These are phyloP conservation scores for Meloidogyne floridensis DNA, from an alignment of 1,140 invertebrate species.

Conservation along the genomic window DNA sequence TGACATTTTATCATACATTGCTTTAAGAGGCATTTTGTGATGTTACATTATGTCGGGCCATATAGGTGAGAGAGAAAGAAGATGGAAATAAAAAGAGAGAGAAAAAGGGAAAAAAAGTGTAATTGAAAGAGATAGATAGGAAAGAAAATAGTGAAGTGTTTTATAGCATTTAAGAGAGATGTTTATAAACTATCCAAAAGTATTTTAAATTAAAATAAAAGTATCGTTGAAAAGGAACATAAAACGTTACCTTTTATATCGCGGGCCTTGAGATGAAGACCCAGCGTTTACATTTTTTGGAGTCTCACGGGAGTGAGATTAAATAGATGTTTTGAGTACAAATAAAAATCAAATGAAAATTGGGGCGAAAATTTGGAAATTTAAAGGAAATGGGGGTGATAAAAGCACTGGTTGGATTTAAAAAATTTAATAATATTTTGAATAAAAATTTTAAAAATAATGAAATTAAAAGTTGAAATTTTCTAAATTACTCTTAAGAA, in stretches of 20 bases:
- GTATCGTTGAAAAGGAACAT: background rate
- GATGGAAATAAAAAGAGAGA: background rate
- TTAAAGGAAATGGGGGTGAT: too few species aligned
- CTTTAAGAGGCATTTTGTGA: background rate
- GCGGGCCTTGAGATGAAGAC: constrained; percentile 7
- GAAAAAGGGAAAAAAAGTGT: background rate
- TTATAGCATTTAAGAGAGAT: background rate
- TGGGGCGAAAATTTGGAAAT: too few species aligned
- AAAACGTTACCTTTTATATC: background rate
- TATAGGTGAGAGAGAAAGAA: background rate
- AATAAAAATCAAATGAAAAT: background rate
- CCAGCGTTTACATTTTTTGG: constrained; percentile 5
- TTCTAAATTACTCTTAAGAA: too few species aligned
- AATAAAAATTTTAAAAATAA: too few species aligned
- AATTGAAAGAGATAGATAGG: background rate
- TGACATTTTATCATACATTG: background rate
- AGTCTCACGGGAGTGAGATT: background rate
- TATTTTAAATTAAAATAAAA: background rate
- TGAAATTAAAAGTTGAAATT: too few species aligned
- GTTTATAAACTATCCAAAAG: background rate
- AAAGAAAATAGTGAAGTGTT: background rate
- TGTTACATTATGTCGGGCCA: background rate
- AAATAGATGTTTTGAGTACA: background rate
- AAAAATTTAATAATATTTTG: too few species aligned
- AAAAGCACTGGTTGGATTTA: too few species aligned